phyloP scores from a whole-genome alignment of 2,888 invertebrate genomes.

The Strigamia transsilvanica region DNA sequence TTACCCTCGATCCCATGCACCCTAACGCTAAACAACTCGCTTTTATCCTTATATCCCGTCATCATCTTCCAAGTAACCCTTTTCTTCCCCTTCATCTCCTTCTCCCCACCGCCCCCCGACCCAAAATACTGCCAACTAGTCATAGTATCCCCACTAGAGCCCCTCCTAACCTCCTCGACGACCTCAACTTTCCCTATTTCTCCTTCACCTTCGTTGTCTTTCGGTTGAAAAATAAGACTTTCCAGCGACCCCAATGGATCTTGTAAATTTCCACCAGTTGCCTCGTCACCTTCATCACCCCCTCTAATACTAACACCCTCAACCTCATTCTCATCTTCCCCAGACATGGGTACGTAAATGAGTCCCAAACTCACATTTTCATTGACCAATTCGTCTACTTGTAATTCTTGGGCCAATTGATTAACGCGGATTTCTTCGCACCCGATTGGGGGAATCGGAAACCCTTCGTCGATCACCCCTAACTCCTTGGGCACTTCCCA shows the following conservation, averaged over 20 bases:
- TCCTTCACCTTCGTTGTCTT: constrained; percentile 48
- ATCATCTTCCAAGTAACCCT: constrained; percentile 56
- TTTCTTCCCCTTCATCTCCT: constrained; percentile 32
- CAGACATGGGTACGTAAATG: constrained; percentile 60
- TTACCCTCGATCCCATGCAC: not conserved
- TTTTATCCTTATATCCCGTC: constrained; percentile 32
- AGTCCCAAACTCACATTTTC: constrained; percentile 60
- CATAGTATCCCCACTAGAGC: constrained; percentile 51
- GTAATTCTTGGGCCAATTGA: not conserved
- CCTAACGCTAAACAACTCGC: not conserved
- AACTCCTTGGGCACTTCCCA: constrained; percentile 1
- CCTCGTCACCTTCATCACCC: not conserved
- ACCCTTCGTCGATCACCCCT: not conserved
- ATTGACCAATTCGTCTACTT: constrained; percentile 48
- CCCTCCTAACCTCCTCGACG: not conserved
- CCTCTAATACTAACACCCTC: not conserved
- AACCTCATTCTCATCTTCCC: constrained; percentile 56
- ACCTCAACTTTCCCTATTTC: not conserved
- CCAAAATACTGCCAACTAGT: constrained; percentile 55
- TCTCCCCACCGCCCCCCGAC: not conserved
- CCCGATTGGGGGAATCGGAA: not conserved
- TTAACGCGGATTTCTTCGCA: constrained; percentile 1
- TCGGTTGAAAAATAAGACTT: constrained; percentile 60
- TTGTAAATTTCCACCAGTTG: not conserved
- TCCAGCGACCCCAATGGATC: constrained; percentile 55